Base-by-base conservation (phyloP, 2,888 invertebrate genomes). In the Amblyjoppa proteus region DNA sequence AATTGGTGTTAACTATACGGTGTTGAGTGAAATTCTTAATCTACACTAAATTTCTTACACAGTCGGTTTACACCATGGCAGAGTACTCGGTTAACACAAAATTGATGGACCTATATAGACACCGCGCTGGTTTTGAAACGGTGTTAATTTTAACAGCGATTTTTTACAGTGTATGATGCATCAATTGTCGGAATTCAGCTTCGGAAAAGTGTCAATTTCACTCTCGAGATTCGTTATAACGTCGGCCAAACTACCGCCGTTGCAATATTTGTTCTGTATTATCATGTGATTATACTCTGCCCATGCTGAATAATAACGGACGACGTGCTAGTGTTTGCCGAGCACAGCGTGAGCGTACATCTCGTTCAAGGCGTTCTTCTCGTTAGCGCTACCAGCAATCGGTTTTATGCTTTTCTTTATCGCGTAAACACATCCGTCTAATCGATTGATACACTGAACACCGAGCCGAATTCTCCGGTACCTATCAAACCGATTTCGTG, bases 271-370 rank as follows among this genome's bases (percentile, higher is more conserved):
- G 93, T 98, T 99, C 94, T 99, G 99, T 51, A 99, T 99, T 70
- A 98, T 96, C 97, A 99, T 98, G 93, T 98, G 98, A 93, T 98
- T 97, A 91, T 98, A 97, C 92, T 99, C 99, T 16, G 98, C 97
- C 99, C 99, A 99, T 0, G 98, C 98, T 0, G 98, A 98, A 94
- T 98, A 99, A 93, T 99, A 99, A 87, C 98, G 95, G n/a, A 99
- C 98, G 3, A 99, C 98, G 90, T 99, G 97, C 83, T 97, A 97
- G 91, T 99, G 98, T 91, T 97, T 98, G 7, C 98, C 98, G 3
- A 99, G 95, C 25, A 98, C 98, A 0, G 98, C 98, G 93, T 99
- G 98, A 0, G 99, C 99, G 93, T 98, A 98, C 0, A 99, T 98
- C 94, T 99, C 99, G 90, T 98, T 98, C 83, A 98, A 94, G 0